A percentile compares a stretch with the other conserved stretches of the same genome.
phyloP scores from a whole-genome alignment of 2,888 invertebrate genomes.

The Pyrocoelia pectoralis region DNA sequence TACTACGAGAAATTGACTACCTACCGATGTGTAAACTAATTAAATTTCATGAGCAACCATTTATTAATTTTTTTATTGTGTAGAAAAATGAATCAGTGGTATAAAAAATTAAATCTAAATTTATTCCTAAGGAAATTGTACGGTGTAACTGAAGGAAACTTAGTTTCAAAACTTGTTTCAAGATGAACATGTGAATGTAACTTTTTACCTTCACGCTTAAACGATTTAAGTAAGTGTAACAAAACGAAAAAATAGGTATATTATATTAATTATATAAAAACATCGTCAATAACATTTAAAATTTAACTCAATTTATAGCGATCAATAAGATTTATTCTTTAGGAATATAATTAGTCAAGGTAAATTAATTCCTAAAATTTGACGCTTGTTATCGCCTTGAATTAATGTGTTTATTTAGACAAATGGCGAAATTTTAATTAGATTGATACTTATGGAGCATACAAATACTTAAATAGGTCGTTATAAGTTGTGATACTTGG shows the following conservation, averaged over 20 bases:
- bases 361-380: neutral
- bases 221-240: neutral
- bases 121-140: neutral
- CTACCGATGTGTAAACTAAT: neutral
- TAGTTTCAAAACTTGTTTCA: neutral
- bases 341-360: neutral
- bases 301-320: neutral
- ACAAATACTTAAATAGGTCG: neutral
- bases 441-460: neutral
- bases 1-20: too few species aligned
- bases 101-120: neutral
- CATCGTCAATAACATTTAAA: too few species aligned
- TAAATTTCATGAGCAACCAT: too few species aligned
- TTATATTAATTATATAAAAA: neutral
- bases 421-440: neutral
- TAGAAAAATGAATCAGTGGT: too few species aligned
- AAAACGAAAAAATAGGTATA: neutral
- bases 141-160: neutral
- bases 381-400: neutral
- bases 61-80: too few species aligned
- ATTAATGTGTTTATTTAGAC: neutral
- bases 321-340: neutral
- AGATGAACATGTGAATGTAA: neutral
- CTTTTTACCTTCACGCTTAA: conserved; percentile 4
- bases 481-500: neutral